Base-by-base conservation (phyloP, 1,140 invertebrate species). In the Rhynchophorus ferrugineus region DNA sequence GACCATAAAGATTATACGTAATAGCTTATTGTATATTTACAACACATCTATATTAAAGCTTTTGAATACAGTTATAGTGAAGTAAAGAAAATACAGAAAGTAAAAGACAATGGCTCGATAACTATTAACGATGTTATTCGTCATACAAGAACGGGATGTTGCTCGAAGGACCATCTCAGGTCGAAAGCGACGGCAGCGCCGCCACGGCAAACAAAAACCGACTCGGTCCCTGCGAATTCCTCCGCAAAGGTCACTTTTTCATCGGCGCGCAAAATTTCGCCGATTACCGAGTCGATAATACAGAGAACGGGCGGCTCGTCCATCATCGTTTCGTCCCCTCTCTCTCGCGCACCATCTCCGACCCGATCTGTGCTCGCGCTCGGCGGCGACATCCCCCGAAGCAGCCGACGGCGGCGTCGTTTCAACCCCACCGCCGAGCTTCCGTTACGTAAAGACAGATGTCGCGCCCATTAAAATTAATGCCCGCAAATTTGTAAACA, bases 391-490 rank as follows among this genome's bases (percentile, higher is more conserved):
- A 54, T 47, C 51, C 43, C 38, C 45, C 51, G 45, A 39, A 13
- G 36, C 22, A 20, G 51, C 11, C 36, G 35, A 29, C 47, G 24
- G 34, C 39, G 19, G 19, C 13, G 3, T 13, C 44, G 46, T 39
- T 46, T 49, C 5, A 29, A 29, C 47, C 48, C 58, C 61, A 42
- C 16, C 21, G 21, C 24, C 36, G 41, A 56, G 41, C 49, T 62
- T 62, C 44, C 42, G 51, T 24, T 44, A 37, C 39, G n/a, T 14
- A 54, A 56, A 53, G 61, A 60, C 52, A 62, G 61, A 62, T 62
- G 61, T 55, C 61, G 58, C 56, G n/a, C 20, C 53, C 50, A 58
- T 57, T 59, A 59, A 56, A 59, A 59, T 59, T 56, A 59, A 59
- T 59, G 58, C 44, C 47, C 39, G 45, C 50, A 56, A 56, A 56